Base-by-base conservation (phyloP, 2,113 vertebrate species). In the Callipepla squamata region DNA sequence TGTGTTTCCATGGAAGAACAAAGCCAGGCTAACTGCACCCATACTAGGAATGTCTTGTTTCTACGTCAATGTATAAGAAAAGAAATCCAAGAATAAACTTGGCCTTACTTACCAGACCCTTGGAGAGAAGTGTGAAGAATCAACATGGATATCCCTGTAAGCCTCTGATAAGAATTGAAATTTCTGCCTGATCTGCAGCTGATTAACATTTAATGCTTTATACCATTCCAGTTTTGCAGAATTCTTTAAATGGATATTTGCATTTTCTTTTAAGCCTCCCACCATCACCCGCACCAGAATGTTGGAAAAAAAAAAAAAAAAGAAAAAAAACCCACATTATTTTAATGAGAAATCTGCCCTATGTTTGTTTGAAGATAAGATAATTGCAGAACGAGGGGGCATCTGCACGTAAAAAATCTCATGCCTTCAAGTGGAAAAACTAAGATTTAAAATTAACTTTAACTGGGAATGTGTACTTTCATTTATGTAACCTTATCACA, bases 61-160 rank as follows among this genome's bases (percentile, higher is more conserved):
- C 45, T 80, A 66, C 50, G n/a, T 42, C 22, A 70, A 14, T 0
- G 57, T 67, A 34, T 19, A 61, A 65, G 62, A 69, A 80, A 94
- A 85, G 58, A 0, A 0, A 63, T 80, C 47, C 80, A 80, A 75
- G 90, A 92, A 88, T 88, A 94, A 93, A 94, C 34, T 63, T 80
- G 44, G 87, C 47, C 32, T 88, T 34, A 50, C 22, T 47, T 93
- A 67, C 28, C 21, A 67, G 42, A 40, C 6, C 79, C 70, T 4
- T 51, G 13, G 47, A 66, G 68, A 80, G 50, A 91, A 48, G 51
- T 80, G 62, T 59, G 22, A 22, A 45, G 78, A 67, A 92, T 51
- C 36, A 88, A 87, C 91, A 91, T 61, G 26, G 66, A 72, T 76
- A 78, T 45, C 45, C 42, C 86, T 38, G 80, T 95, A 78, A 90